A percentile compares a stretch with the other conserved stretches of the same genome.
These are phyloP conservation scores for Linnaemya vulpina DNA, from an alignment of 2,888 invertebrate genomes.

Conservation along the genomic window DNA sequence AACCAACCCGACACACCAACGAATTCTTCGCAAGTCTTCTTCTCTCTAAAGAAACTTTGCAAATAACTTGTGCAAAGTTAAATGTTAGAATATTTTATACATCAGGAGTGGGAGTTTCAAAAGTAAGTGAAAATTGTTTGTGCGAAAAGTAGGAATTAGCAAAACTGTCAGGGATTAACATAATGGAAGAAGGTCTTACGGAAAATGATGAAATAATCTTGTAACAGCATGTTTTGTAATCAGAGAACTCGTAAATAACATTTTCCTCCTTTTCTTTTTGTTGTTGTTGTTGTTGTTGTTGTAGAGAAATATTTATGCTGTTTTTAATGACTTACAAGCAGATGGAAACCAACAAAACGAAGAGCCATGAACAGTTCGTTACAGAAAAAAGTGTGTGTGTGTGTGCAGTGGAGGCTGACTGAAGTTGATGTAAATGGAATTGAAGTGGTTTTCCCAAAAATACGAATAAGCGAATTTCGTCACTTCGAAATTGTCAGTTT, in stretches of 20 bases:
- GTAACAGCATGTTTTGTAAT: constrained; percentile 24
- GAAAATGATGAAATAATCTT: constrained; percentile 47
- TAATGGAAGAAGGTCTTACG: constrained; percentile 43
- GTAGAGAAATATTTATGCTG: not conserved
- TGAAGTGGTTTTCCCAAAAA: too few relatives aligned
- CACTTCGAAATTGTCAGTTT: too few relatives aligned
- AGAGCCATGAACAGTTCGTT: constrained; percentile 18
- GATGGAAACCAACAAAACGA: not conserved
- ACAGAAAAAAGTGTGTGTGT: not conserved
- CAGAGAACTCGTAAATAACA: not conserved
- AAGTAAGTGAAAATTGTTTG: constrained; percentile 21
- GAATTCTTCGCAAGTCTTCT: not conserved
- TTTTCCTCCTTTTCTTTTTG: not conserved
- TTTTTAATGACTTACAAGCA: not conserved
- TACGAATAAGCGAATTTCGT: too few relatives aligned
- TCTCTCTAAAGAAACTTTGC: constrained; percentile 16
- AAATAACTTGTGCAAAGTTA: constrained; percentile 27
- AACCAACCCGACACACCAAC: not conserved
- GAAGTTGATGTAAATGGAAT: too few relatives aligned
- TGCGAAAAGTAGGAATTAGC: constrained; percentile 29
- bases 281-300: not conserved
- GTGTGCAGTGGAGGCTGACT: not conserved
- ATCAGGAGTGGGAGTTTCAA: not conserved
- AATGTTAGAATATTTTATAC: not conserved
- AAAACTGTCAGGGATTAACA: constrained; percentile 55